phyloP scores from a whole-genome alignment of 2,888 invertebrate species.

The Antheraea assamensis region DNA sequence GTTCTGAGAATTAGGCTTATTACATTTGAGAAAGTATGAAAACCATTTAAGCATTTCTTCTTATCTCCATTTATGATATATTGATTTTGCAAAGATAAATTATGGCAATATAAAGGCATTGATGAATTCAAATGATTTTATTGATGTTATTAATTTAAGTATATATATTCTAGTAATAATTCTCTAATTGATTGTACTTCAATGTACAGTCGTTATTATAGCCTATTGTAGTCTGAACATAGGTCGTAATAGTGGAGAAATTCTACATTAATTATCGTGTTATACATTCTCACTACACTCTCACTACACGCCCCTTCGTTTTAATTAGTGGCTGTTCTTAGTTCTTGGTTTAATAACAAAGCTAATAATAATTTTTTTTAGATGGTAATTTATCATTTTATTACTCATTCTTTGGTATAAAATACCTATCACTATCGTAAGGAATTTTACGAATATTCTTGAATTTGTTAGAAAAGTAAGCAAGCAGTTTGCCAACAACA shows the following conservation, averaged over 20 bases:
- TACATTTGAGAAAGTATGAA: neutral
- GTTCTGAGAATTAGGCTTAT: neutral
- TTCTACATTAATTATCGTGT: too few species aligned
- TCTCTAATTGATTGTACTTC: too few species aligned
- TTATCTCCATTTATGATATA: neutral
- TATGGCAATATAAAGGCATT: neutral
- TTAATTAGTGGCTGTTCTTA: neutral
- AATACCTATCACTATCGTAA: neutral
- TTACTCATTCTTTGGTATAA: neutral
- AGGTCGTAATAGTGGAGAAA: too few species aligned
- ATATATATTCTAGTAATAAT: too few species aligned
- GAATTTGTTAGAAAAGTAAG: slow-evolving; percentile 5
- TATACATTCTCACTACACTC: too few species aligned
- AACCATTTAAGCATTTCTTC: neutral
- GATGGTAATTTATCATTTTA: neutral
- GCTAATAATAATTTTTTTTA: neutral
- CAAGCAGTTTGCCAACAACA: slow-evolving; percentile 2
- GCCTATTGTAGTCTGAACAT: too few species aligned
- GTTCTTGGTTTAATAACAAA: neutral
- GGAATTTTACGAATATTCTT: neutral
- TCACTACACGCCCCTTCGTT: too few species aligned
- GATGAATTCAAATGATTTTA: neutral
- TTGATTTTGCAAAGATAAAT: neutral
- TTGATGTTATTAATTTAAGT: too few species aligned
- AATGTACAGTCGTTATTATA: too few species aligned